phyloP scores from a whole-genome alignment of 2,888 invertebrate species.

The Vesta saturnalis region DNA sequence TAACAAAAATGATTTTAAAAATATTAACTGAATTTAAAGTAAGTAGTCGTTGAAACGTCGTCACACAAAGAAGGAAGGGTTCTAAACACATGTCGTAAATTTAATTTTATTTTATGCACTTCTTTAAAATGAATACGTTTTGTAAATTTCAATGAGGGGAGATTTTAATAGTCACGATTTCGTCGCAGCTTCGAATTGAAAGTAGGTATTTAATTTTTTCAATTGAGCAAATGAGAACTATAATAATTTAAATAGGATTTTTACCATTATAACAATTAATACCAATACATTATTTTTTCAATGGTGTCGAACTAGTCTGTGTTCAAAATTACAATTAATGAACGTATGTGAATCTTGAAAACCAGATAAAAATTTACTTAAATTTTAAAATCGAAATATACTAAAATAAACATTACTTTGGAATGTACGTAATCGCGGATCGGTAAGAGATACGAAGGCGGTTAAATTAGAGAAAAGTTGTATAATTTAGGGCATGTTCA shows the following conservation, averaged over 20 bases:
- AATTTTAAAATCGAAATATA: too few species aligned
- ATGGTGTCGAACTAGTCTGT: too few species aligned
- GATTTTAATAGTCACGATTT: constrained; percentile 17
- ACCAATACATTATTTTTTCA: too few species aligned
- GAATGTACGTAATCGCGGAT: too few species aligned
- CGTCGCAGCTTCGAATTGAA: neutral
- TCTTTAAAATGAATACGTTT: constrained; percentile 19
- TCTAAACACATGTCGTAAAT: constrained; percentile 2
- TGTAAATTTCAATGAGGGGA: constrained; percentile 19
- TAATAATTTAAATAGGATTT: constrained; percentile 1
- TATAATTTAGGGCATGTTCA: too few species aligned
- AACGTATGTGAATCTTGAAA: too few species aligned
- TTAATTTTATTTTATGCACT: constrained; percentile 14
- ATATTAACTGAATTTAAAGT: neutral
- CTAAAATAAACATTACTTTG: too few species aligned
- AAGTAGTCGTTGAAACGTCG: too few species aligned
- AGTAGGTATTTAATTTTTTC: neutral
- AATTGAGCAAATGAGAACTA: neutral
- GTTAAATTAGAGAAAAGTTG: too few species aligned
- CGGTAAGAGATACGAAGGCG: too few species aligned
- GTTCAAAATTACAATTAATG: too few species aligned
- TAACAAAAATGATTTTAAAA: neutral
- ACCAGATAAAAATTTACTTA: too few species aligned
- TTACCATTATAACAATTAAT: constrained; percentile 3
- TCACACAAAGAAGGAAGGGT: neutral